Evolutionary conservation across 2,888 invertebrate species (phyloP).

Genomic region (Fragum sueziense): DNA sequence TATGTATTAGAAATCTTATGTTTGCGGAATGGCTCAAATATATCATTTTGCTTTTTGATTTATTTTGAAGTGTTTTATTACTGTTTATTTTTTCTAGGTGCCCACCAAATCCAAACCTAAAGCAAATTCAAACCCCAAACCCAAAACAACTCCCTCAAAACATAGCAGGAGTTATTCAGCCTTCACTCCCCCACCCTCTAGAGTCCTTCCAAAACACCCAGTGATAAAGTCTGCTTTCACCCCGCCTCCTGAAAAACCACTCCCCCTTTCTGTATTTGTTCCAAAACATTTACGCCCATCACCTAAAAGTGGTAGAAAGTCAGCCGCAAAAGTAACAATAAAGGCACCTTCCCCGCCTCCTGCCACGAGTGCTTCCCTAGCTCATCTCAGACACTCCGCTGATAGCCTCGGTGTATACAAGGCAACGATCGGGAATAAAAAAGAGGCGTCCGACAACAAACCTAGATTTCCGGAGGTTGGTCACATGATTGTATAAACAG

Average conservation of each 20-base stretch:
- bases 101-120: conserved; percentile 19
- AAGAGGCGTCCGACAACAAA: conserved; percentile 18
- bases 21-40: neutral
- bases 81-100: conserved; percentile 38
- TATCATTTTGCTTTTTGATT: neutral
- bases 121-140: conserved; percentile 30
- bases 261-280: conserved; percentile 50
- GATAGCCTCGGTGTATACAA: conserved; percentile 58
- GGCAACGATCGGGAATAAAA: conserved; percentile 35
- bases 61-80: neutral
- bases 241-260: conserved; percentile 67
- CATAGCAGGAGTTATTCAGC: conserved; percentile 26
- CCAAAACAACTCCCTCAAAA: conserved; percentile 14
- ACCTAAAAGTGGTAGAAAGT: neutral
- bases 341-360: conserved; percentile 64
- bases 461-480: conserved; percentile 52
- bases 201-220: conserved; percentile 13
- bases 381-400: conserved; percentile 60
- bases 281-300: conserved; percentile 18
- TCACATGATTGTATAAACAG: conserved; percentile 21
- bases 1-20: no score
- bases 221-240: conserved; percentile 70
- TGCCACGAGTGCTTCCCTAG: conserved; percentile 40
- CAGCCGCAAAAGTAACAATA: conserved; percentile 29
- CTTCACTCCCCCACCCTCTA: conserved; percentile 42